Percentiles rank a stretch among this genome's conserved stretches.
Evolutionary conservation across 2,113 vertebrate genomes (phyloP).

Genomic region (Paracyprichromis sp.): DNA sequence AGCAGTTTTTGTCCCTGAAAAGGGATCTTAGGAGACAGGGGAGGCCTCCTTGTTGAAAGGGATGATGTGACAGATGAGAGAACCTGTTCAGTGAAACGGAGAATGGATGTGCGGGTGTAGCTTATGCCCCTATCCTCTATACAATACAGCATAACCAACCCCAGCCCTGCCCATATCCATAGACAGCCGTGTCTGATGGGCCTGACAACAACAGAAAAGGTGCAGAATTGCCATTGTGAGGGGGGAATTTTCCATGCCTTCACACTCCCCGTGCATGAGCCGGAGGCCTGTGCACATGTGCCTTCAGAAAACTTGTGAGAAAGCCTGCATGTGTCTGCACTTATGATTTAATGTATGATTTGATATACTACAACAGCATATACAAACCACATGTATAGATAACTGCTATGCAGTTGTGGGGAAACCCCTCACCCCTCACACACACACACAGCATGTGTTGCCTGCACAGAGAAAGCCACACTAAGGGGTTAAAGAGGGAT

Average conservation of each 20-base stretch:
- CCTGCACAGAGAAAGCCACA: neutral
- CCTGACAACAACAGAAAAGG: constrained; percentile 43
- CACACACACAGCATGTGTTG: neutral
- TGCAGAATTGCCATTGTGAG: constrained; percentile 49
- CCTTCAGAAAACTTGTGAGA: neutral
- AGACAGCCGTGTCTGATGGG: constrained; percentile 48
- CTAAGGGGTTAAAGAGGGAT: constrained; percentile 26
- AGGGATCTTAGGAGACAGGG: constrained; percentile 11
- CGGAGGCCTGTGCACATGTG: neutral
- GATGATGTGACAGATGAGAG: constrained; percentile 58
- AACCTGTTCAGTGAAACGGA: constrained; percentile 39
- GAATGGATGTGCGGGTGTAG: constrained; percentile 37
- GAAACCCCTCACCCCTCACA: neutral
- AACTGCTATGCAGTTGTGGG: constrained; percentile 3
- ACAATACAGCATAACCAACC: constrained; percentile 33
- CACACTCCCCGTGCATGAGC: neutral
- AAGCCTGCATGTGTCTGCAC: neutral
- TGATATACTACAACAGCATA: neutral
- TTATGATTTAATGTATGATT: neutral
- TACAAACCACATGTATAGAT: constrained; percentile 36
- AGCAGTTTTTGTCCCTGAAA: constrained; percentile 14
- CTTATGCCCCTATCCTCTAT: constrained; percentile 17
- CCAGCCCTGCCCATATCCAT: constrained; percentile 22
- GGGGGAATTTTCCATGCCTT: constrained; percentile 24
- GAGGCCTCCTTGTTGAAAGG: constrained; percentile 20